Evolutionary conservation across 2,113 vertebrate species (phyloP).

Genomic region (Gymnorhina tibicen): DNA sequence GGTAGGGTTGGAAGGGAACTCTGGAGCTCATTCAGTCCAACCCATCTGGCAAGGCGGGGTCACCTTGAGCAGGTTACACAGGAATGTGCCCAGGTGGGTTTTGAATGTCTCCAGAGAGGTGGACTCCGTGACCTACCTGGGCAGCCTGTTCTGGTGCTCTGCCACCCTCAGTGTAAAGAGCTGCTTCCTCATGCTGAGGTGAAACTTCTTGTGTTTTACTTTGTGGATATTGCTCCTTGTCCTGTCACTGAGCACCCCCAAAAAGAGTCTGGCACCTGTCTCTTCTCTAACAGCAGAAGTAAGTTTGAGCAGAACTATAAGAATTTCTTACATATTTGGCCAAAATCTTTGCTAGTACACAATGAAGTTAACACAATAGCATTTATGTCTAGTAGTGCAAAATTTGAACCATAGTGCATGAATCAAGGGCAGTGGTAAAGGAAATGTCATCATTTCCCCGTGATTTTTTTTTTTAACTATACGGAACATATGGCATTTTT

Average conservation of each 20-base stretch:
- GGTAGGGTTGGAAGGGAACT: background rate
- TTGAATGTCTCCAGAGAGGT: background rate
- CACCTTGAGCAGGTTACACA: background rate
- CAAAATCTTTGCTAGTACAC: background rate
- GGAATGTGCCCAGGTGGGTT: background rate
- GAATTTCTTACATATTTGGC: background rate
- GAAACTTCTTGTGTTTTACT: background rate
- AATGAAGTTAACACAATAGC: background rate
- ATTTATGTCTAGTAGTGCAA: background rate
- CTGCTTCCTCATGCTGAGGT: background rate
- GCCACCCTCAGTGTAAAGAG: no score
- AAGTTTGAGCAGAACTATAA: background rate
- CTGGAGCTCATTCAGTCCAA: background rate
- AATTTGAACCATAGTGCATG: background rate
- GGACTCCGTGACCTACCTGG: background rate
- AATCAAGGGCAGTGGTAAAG: background rate
- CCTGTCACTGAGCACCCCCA: background rate
- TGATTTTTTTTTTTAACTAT: background rate
- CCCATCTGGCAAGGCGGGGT: background rate
- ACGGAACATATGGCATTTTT: background rate
- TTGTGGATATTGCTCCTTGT: background rate
- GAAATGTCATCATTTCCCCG: background rate
- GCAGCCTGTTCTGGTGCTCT: background rate
- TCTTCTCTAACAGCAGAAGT: background rate
- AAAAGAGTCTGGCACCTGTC: background rate